These are phyloP conservation scores for Megalopta genalis DNA, from an alignment of 1,140 invertebrate species.

Conservation along the genomic window DNA sequence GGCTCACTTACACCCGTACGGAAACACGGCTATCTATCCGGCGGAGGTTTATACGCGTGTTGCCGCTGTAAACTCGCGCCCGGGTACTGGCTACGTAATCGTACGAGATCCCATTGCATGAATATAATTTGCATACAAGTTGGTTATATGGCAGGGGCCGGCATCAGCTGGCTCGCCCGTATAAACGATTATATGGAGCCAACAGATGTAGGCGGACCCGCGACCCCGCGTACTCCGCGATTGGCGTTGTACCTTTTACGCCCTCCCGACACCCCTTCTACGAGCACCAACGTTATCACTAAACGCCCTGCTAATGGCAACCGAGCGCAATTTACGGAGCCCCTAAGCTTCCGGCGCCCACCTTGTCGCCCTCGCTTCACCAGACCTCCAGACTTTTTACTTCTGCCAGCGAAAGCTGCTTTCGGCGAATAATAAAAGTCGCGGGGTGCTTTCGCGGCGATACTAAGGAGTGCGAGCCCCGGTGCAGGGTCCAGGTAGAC, in stretches of 20 bases:
- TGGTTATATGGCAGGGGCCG: slow-evolving; percentile 74
- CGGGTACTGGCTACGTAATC: slow-evolving; percentile 75
- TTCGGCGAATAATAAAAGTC: too few relatives aligned
- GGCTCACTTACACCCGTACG: slow-evolving; percentile 67
- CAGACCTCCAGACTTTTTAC: too few relatives aligned
- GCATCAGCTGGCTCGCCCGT: slow-evolving; percentile 79
- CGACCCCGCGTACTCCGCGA: slow-evolving; percentile 60
- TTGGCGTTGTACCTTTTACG: slow-evolving; percentile 70
- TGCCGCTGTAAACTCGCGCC: slow-evolving; percentile 78
- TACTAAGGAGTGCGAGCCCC: too few relatives aligned
- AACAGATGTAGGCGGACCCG: slow-evolving; percentile 79
- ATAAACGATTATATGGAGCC: slow-evolving; percentile 80
- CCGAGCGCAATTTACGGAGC: slow-evolving; percentile 64
- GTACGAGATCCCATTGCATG: slow-evolving; percentile 79
- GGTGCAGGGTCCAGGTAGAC: too few relatives aligned
- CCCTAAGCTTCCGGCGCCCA: slow-evolving; percentile 3
- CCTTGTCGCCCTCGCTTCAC: neutral
- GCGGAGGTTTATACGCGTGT: slow-evolving; percentile 78
- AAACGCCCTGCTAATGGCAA: slow-evolving; percentile 69
- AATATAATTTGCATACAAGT: slow-evolving; percentile 82
- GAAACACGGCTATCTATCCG: slow-evolving; percentile 76
- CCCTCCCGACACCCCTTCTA: slow-evolving; percentile 17
- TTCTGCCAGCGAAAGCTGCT: too few relatives aligned
- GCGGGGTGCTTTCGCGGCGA: too few relatives aligned
- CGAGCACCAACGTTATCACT: slow-evolving; percentile 58